Evolutionary conservation across 2,888 invertebrate genomes (phyloP).

Genomic region (Congeria kusceri): DNA sequence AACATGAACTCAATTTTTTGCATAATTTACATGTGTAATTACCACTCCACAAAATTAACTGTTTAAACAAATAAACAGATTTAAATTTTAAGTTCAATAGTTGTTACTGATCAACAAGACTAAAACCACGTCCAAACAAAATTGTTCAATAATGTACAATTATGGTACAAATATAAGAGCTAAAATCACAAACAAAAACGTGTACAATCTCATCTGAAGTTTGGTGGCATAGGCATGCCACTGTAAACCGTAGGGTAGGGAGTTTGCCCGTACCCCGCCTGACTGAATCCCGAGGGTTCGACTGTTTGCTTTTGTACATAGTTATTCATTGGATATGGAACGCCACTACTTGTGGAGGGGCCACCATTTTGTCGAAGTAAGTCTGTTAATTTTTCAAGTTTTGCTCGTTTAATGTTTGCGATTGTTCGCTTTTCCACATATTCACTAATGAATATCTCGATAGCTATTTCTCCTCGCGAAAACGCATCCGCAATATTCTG

Average conservation of each 20-base stretch:
- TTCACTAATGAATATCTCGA: slow-evolving; percentile 94
- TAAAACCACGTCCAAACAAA: too few species aligned
- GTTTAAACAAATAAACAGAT: too few species aligned
- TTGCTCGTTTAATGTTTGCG: slow-evolving; percentile 94
- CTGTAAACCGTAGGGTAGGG: slow-evolving; percentile 23
- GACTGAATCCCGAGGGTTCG: slow-evolving; percentile 11
- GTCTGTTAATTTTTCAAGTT: slow-evolving; percentile 95
- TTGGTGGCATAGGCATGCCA: slow-evolving; percentile 36
- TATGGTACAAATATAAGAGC: too few species aligned
- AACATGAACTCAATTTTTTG: too few species aligned
- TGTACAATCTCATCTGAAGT: slow-evolving; percentile 12
- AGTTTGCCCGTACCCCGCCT: slow-evolving; percentile 18
- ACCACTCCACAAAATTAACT: too few species aligned
- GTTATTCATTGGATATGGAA: slow-evolving; percentile 26
- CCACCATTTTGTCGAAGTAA: slow-evolving; percentile 77
- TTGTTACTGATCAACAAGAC: too few species aligned
- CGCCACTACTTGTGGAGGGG: slow-evolving; percentile 1
- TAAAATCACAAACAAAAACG: too few species aligned
- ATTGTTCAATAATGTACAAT: too few species aligned
- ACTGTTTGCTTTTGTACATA: background rate
- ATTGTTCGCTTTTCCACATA: slow-evolving; percentile 91
- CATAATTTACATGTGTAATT: too few species aligned
- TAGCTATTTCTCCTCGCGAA: slow-evolving; percentile 89
- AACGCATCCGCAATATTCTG: slow-evolving; percentile 92
- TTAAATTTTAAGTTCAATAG: too few species aligned